These are phyloP conservation scores for Macrosteles quadrilineatus DNA, from an alignment of 1,140 invertebrate species.

Conservation along the genomic window DNA sequence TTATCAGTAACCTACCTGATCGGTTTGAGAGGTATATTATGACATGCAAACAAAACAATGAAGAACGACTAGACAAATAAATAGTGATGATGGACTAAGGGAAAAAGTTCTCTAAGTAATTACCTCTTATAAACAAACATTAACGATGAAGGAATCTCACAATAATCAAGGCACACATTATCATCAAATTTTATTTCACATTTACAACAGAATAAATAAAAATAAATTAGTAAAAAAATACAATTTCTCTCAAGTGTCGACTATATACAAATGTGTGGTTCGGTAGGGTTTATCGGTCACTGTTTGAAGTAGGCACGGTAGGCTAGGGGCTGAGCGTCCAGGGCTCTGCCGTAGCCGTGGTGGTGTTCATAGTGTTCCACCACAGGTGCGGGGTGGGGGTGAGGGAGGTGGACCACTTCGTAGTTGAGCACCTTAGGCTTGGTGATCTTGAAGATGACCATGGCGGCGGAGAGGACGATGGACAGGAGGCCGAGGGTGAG, in stretches of 20 bases:
- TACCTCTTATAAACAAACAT: too few relatives aligned
- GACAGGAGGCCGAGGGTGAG: constrained; percentile 81
- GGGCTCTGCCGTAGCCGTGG: constrained; percentile 58
- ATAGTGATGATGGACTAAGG: too few relatives aligned
- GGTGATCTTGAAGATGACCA: constrained; percentile 81
- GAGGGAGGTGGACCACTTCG: constrained; percentile 75
- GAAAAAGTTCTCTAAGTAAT: too few relatives aligned
- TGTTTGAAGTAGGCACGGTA: constrained; percentile 58
- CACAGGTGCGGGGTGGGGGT: constrained; percentile 38
- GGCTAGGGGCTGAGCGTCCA: constrained; percentile 64
- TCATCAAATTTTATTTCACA: too few relatives aligned
- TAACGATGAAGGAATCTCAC: too few relatives aligned
- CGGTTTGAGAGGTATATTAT: too few relatives aligned
- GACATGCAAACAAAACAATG: too few relatives aligned
- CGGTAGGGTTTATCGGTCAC: background rate
- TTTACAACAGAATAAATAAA: constrained; percentile 5
- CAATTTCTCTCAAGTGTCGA: background rate
- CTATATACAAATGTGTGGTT: background rate
- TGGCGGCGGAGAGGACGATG: constrained; percentile 64
- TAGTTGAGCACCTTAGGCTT: constrained; percentile 79
- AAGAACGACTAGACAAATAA: too few relatives aligned
- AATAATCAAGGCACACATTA: too few relatives aligned
- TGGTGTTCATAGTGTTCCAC: constrained; percentile 66
- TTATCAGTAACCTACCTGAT: too few relatives aligned
- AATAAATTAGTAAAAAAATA: background rate